These are phyloP conservation scores for Loxodonta africana DNA, from an alignment of 2,113 vertebrate genomes.

Conservation along the genomic window DNA sequence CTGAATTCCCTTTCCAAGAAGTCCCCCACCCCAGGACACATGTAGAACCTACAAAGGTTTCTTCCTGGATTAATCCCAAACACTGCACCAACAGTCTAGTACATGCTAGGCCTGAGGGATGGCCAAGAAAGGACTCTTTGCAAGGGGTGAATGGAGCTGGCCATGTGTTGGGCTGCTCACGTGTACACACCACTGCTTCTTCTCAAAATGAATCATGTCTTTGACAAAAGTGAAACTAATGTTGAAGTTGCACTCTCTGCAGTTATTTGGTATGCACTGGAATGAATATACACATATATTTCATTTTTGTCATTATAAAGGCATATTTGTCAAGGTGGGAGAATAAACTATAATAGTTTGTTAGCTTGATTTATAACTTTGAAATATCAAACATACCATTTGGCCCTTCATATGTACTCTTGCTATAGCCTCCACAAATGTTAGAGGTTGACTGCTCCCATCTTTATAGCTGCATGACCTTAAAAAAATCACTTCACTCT, in stretches of 20 bases:
- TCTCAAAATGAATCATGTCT: background rate
- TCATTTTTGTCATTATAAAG: background rate
- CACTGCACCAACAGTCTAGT: too few species aligned
- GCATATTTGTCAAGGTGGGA: background rate
- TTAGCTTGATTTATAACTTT: conserved; percentile 44
- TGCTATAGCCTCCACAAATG: background rate
- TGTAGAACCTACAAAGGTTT: background rate
- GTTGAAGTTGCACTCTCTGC: background rate
- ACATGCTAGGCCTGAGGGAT: background rate
- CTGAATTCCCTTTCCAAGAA: background rate
- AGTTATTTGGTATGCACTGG: background rate
- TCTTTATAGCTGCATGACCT: background rate
- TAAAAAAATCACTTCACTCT: background rate
- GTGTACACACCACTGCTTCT: rapidly evolving
- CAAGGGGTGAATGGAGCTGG: too few species aligned
- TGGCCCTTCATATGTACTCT: background rate
- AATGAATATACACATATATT: background rate
- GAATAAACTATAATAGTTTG: background rate
- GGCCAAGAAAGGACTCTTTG: background rate
- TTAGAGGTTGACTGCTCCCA: background rate
- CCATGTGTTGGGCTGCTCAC: rapidly evolving
- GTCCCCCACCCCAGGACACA: background rate
- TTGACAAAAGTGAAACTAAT: background rate
- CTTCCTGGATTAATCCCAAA: background rate
- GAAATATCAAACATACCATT: background rate